These are phyloP conservation scores for Colletes collaris DNA, from an alignment of 2,888 invertebrate genomes.

Conservation along the genomic window DNA sequence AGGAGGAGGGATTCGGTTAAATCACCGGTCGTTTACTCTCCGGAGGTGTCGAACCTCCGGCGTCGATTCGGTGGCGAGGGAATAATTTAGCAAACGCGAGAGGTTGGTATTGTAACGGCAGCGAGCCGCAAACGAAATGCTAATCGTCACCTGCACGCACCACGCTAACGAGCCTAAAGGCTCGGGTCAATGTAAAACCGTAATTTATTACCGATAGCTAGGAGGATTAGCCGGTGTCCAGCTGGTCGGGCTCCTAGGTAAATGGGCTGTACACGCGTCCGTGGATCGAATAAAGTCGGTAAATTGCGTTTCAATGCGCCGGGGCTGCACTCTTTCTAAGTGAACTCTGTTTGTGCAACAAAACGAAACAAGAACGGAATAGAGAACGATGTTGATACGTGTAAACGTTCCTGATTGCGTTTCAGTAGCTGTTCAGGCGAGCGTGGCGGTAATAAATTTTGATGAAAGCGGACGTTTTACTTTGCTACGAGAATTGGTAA, in stretches of 20 bases:
- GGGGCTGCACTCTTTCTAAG: background rate
- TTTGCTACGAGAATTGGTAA: slow-evolving; percentile 17
- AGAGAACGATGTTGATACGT: slow-evolving; percentile 33
- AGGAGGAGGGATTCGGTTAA: slow-evolving; percentile 11
- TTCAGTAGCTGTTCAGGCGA: slow-evolving; percentile 18
- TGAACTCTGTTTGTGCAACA: slow-evolving; percentile 4
- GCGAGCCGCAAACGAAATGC: slow-evolving; percentile 33
- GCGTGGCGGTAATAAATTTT: slow-evolving; percentile 30
- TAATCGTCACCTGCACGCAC: slow-evolving; percentile 56
- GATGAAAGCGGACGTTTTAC: slow-evolving; percentile 24
- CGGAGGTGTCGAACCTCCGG: slow-evolving; percentile 29
- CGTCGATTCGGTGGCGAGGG: slow-evolving; percentile 27
- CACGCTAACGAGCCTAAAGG: slow-evolving; percentile 55
- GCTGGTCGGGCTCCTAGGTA: slow-evolving; percentile 25
- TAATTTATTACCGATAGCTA: slow-evolving; percentile 60
- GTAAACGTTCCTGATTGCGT: slow-evolving; percentile 29
- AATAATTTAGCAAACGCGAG: slow-evolving; percentile 54
- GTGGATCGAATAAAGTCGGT: slow-evolving; percentile 21
- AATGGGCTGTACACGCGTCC: slow-evolving; percentile 20
- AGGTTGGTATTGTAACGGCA: slow-evolving; percentile 39
- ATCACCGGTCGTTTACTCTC: slow-evolving; percentile 30
- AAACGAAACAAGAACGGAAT: slow-evolving; percentile 38
- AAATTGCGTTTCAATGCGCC: slow-evolving; percentile 25
- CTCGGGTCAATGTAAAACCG: slow-evolving; percentile 35
- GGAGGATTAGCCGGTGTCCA: slow-evolving; percentile 42